These are phyloP conservation scores for Loxodonta africana DNA, from an alignment of 2,113 vertebrate genomes.

Conservation along the genomic window DNA sequence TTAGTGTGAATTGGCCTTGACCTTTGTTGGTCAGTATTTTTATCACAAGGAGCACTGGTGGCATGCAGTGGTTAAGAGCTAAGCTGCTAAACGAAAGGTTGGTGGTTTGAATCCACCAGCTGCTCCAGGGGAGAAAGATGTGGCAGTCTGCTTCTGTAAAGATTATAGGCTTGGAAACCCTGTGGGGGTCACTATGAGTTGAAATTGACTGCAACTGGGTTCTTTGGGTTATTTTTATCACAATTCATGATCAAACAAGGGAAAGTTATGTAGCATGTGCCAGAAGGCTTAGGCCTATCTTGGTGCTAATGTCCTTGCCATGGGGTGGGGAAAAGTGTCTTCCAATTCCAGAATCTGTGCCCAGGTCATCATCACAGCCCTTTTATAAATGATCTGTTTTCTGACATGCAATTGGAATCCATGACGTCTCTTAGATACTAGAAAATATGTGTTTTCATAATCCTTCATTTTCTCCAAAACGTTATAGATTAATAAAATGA, in stretches of 20 bases:
- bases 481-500: neutral
- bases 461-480: neutral
- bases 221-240: neutral
- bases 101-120: too few species aligned
- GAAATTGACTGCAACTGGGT: too few species aligned
- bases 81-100: too few species aligned
- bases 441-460: slow-evolving; percentile 18
- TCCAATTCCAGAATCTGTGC: neutral
- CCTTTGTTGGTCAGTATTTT: neutral
- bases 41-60: too few species aligned
- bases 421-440: neutral
- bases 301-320: neutral
- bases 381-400: slow-evolving; percentile 37
- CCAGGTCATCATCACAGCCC: neutral
- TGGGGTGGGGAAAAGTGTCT: neutral
- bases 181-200: too few species aligned
- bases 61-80: too few species aligned
- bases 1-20: neutral
- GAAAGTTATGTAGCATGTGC: neutral
- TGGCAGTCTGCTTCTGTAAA: too few species aligned
- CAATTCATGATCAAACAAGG: neutral
- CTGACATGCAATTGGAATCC: neutral
- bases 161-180: too few species aligned
- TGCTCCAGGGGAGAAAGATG: too few species aligned
- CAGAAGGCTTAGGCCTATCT: neutral